Percentiles rank a stretch among this genome's conserved stretches.
Evolutionary conservation across 2,797 vertebrate species (phyloP).

Genomic region (Eremophila alpestris): DNA sequence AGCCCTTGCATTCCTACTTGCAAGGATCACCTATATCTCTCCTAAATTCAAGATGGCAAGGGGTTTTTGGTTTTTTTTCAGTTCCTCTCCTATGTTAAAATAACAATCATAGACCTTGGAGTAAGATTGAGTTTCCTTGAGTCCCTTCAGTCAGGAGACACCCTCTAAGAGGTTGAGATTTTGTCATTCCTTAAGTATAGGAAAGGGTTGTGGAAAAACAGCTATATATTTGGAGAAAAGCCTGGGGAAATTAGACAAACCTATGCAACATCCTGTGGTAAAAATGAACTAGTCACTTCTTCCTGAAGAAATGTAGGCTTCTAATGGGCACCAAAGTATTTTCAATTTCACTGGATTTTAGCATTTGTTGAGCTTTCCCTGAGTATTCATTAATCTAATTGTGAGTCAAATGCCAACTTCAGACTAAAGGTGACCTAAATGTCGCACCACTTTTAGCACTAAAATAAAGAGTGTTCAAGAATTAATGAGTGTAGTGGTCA

Average conservation of each 20-base stretch:
- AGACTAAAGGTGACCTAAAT: conserved; percentile 71
- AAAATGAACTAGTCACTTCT: neutral
- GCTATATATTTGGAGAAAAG: neutral
- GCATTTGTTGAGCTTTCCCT: conserved; percentile 53
- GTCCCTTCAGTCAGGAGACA: neutral
- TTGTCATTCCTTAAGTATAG: neutral
- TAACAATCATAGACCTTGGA: neutral
- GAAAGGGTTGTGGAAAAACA: neutral
- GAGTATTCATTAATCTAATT: conserved; percentile 68
- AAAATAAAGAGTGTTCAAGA: conserved; percentile 59
- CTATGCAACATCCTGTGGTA: fast-evolving
- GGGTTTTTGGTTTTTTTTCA: too few species aligned
- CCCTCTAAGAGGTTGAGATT: neutral
- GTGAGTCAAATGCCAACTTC: conserved; percentile 69
- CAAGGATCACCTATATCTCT: neutral
- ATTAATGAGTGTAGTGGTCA: conserved; percentile 58
- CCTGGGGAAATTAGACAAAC: neutral
- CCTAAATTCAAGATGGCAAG: neutral
- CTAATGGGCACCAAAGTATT: conserved; percentile 15
- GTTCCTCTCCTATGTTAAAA: neutral
- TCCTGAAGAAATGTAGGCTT: neutral
- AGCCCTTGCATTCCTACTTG: neutral
- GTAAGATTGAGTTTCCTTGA: neutral
- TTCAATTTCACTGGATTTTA: conserved; percentile 36
- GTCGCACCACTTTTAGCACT: conserved; percentile 34